Base-by-base conservation (phyloP, 1,140 invertebrate species). In the Achroia grisella region DNA sequence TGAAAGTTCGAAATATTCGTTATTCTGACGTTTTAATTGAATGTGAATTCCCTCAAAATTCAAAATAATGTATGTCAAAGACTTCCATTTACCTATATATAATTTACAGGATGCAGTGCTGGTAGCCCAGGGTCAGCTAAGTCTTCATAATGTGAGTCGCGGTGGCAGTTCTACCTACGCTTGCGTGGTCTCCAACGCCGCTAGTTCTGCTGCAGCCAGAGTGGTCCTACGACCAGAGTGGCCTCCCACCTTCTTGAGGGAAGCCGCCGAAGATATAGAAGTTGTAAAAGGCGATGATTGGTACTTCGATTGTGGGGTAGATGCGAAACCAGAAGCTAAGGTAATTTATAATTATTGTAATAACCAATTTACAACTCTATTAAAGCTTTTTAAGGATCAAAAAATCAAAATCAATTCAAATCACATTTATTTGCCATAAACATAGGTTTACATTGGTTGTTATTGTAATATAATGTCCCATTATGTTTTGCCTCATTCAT, bases 281-380 rank as follows among this genome's bases (percentile, higher is more conserved):
- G 42, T 64, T 0, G 43, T 69, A 8, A 58, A 46, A 31, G 77
- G 79, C 14, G 58, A 74, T 6, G 72, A 78, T 10, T 30, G 37
- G 30, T 71, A 71, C 15, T 65, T 86, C 1, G 54, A 71, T 6
- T 86, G 84, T 50, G 51, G 49, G n/a, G 73, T 70, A 0, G 80
- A 86, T 32, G 72, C 73, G 0, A 82, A 78, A 41, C 84, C 84
- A 1, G 31, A 23, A 5, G 72, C 75, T 44, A 77, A 76, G 64
- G 84, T 84, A 42, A 62, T 51, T n/a, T 57, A 48, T 23, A 3
- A 10, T 28, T 43, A 17, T 32, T 6, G 3, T 43, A 6, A 33
- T n/a, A n/a, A n/a, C n/a, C n/a, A n/a, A n/a, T n/a, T n/a, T n/a
- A n/a, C n/a, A n/a, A n/a, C n/a, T n/a, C n/a, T n/a, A n/a, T n/a